A percentile compares a stretch with the other conserved stretches of the same genome.
phyloP scores from a whole-genome alignment of 2,888 invertebrate genomes.

The Zaprionus lineosus region DNA sequence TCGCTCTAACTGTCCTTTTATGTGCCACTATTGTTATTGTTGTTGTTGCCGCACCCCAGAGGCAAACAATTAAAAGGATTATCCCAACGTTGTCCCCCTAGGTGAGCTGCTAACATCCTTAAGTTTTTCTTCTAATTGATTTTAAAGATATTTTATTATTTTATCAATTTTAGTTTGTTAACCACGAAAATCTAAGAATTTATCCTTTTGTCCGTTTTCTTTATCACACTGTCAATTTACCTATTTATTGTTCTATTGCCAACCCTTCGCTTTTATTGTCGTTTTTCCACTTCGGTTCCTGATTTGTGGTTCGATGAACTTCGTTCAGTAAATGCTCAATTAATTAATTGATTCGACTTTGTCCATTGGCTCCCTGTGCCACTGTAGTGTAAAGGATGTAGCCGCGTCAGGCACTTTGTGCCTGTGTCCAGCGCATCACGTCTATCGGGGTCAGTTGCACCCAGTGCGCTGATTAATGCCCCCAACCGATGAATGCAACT shows the following conservation, averaged over 20 bases:
- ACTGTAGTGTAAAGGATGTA: constrained; percentile 7
- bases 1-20: constrained; percentile 1
- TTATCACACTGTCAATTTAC: constrained; percentile 25
- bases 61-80: constrained; percentile 61
- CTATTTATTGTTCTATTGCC: constrained; percentile 40
- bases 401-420: too few relatives aligned
- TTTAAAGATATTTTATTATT: too few relatives aligned
- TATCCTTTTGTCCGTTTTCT: too few relatives aligned
- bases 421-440: constrained; percentile 32
- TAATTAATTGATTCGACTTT: constrained; percentile 74
- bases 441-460: constrained; percentile 61
- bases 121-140: constrained; percentile 27
- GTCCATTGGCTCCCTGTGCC: constrained; percentile 17
- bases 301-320: constrained; percentile 74
- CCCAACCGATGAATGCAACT: constrained; percentile 9
- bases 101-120: constrained; percentile 45
- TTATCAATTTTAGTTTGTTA: too few relatives aligned
- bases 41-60: constrained; percentile 65
- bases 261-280: constrained; percentile 29
- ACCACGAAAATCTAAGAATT: constrained; percentile 4
- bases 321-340: constrained; percentile 61
- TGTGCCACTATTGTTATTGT: constrained; percentile 9
- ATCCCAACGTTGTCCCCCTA: constrained; percentile 33
- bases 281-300: constrained; percentile 38
- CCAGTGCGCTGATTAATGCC: constrained; percentile 41